phyloP scores from a whole-genome alignment of 2,888 invertebrate genomes.

The Hoplodrina ambigua region DNA sequence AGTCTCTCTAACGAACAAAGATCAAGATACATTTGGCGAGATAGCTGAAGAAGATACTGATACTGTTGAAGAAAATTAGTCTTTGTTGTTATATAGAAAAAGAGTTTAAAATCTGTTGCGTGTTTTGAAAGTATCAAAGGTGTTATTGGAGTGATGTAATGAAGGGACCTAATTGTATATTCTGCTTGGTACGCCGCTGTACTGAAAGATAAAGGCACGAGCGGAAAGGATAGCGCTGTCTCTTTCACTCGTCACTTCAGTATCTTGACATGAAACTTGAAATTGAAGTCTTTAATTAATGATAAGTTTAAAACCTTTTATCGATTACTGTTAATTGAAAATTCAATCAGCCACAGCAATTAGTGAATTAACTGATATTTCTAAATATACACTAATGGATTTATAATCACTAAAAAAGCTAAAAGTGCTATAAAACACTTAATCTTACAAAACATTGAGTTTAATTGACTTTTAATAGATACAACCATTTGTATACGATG shows the following conservation, averaged over 20 bases:
- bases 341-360: constrained; percentile 24
- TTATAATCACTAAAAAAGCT: neutral
- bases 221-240: constrained; percentile 73
- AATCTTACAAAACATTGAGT: constrained; percentile 10
- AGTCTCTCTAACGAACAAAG: constrained; percentile 69
- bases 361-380: constrained; percentile 9
- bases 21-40: constrained; percentile 69
- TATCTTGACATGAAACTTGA: constrained; percentile 56
- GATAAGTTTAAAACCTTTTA: constrained; percentile 11
- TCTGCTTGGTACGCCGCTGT: constrained; percentile 81
- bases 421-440: neutral
- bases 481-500: neutral
- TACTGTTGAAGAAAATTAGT: constrained; percentile 42
- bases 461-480: constrained; percentile 6
- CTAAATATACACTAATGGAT: constrained; percentile 5
- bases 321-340: constrained; percentile 18
- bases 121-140: constrained; percentile 76
- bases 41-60: constrained; percentile 72
- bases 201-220: constrained; percentile 81
- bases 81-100: constrained; percentile 36
- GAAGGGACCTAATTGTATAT: constrained; percentile 89
- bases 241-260: constrained; percentile 71
- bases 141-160: constrained; percentile 89
- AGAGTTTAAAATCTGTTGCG: constrained; percentile 59
- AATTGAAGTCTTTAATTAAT: constrained; percentile 30